Percentiles rank a stretch among this genome's conserved stretches.
phyloP scores from a whole-genome alignment of 2,113 vertebrate genomes.

The Rhinoptilus africanus region DNA sequence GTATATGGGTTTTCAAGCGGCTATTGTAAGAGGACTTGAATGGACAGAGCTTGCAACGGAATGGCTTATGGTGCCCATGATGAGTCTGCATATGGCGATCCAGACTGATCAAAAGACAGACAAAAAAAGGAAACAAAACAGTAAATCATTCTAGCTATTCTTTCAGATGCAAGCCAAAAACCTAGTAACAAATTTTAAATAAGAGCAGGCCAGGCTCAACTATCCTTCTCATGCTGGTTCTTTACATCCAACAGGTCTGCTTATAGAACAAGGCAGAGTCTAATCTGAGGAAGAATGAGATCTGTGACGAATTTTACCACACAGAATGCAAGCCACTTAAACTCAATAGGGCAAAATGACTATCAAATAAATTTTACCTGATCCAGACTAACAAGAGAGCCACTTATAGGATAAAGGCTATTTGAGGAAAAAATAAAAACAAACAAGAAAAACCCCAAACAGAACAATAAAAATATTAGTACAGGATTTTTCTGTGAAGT shows the following conservation, averaged over 20 bases:
- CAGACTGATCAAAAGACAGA: slow-evolving; percentile 75
- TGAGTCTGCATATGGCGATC: slow-evolving; percentile 95
- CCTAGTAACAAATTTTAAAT: background rate
- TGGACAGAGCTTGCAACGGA: slow-evolving; percentile 93
- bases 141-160: slow-evolving; percentile 30
- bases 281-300: background rate
- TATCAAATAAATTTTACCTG: background rate
- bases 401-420: background rate
- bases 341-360: background rate
- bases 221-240: background rate
- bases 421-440: background rate
- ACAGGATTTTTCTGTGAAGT: background rate
- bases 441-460: background rate
- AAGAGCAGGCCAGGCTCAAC: background rate
- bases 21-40: slow-evolving; percentile 95
- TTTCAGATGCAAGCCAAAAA: background rate
- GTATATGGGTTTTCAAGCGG: slow-evolving; percentile 90
- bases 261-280: background rate
- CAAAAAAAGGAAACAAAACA: background rate
- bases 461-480: background rate
- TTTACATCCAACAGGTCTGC: background rate
- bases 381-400: background rate
- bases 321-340: background rate
- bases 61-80: slow-evolving; percentile 94
- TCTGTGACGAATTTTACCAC: background rate